phyloP scores from a whole-genome alignment of 1,140 invertebrate species.

The Meloidogyne floridensis region DNA sequence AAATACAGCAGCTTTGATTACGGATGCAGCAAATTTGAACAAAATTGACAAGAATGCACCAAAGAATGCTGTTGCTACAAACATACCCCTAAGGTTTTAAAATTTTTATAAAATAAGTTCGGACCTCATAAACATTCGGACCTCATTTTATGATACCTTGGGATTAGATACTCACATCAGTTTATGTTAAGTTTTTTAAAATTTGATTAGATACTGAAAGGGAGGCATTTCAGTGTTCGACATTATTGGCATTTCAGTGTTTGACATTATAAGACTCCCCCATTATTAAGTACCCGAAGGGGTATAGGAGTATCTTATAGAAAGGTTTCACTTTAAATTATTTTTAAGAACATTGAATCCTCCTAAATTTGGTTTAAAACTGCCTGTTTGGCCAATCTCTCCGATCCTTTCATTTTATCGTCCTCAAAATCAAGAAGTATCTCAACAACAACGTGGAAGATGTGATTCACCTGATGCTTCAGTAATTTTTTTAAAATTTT shows the following conservation, averaged over 20 bases:
- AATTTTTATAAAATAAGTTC: neutral
- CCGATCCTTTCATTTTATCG: constrained; percentile 26
- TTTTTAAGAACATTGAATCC: constrained; percentile 9
- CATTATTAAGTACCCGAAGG: too few relatives aligned
- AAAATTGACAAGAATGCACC: neutral
- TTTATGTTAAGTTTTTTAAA: too few relatives aligned
- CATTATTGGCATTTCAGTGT: too few relatives aligned
- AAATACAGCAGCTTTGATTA: neutral
- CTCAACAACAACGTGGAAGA: neutral
- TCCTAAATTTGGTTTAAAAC: constrained; percentile 11
- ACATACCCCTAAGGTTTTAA: neutral
- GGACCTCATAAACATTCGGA: too few relatives aligned
- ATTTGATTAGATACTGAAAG: too few relatives aligned
- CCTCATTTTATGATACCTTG: too few relatives aligned
- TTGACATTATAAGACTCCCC: too few relatives aligned
- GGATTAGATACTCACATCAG: too few relatives aligned
- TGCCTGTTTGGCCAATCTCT: constrained; percentile 38
- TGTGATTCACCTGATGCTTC: constrained; percentile 20
- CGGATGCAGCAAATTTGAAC: neutral
- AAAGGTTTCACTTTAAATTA: too few relatives aligned
- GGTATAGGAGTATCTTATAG: too few relatives aligned
- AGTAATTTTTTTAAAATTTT: neutral
- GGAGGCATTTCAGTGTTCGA: too few relatives aligned
- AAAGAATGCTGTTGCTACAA: neutral
- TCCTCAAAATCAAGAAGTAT: neutral